Percentiles rank a stretch among this genome's conserved stretches.
Conservation (phyloP, 2,888 invertebrate species). For the Cephus pulcher region DNA sequence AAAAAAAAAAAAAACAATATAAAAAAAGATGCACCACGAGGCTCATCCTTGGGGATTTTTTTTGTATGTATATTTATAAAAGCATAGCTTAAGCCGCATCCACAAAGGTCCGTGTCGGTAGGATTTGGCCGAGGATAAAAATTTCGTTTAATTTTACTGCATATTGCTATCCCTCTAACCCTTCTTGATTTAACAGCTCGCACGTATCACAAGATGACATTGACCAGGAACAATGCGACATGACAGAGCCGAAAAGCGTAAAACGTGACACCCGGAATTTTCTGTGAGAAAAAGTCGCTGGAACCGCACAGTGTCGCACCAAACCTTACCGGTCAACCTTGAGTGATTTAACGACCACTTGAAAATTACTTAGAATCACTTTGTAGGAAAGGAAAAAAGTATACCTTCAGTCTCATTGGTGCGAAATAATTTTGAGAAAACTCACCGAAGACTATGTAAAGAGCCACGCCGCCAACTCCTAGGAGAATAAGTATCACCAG, state of each 20-base stretch:
- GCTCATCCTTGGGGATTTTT: not conserved
- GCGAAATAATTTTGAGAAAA: not conserved
- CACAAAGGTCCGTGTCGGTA: not conserved
- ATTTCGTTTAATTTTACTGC: constrained; percentile 51
- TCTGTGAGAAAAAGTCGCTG: not conserved
- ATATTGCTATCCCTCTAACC: constrained; percentile 32
- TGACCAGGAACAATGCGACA: not conserved
- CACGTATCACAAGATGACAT: not conserved
- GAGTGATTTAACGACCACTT: not conserved
- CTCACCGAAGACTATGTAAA: constrained; percentile 61
- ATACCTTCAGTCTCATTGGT: not conserved
- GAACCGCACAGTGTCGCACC: not conserved
- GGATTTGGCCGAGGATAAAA: constrained; percentile 32
- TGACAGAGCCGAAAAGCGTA: not conserved
- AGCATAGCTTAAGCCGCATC: too few species aligned
- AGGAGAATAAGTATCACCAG: constrained; percentile 53
- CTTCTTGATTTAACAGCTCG: not conserved
- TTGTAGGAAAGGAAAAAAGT: not conserved
- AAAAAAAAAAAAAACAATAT: not conserved
- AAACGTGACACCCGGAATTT: not conserved
- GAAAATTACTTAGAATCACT: not conserved
- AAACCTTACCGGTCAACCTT: not conserved
- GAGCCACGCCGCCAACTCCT: constrained; percentile 57
- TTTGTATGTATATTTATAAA: not conserved
- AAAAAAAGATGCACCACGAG: not conserved